Base-by-base conservation (phyloP, 1,140 invertebrate species). In the Scaptomyza graminum region DNA sequence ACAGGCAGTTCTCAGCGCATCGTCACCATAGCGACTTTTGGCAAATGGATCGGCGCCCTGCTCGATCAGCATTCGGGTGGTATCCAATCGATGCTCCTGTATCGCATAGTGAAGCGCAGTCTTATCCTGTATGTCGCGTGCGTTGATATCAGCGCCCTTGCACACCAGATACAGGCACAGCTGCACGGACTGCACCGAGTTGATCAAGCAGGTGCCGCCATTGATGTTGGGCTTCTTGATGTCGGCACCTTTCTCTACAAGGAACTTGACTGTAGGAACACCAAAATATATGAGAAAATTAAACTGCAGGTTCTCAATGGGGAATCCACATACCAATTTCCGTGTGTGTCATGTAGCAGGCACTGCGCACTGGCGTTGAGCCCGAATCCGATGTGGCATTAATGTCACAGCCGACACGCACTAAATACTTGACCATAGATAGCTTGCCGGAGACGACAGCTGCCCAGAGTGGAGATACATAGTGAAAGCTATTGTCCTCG, bases 71-170 rank as follows among this genome's bases (percentile, higher is more conserved):
- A 98, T 92, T 80, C 95, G 95, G 0, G 96, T 97, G 3, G 97
- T 97, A 91, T 97, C 96, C 83, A 97, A 93, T 69, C 96, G 94
- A 79, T 96, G 96, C 92, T 97, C 97, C 88, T 97, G 96, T 70
- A 98, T 97, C 0, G 97, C 97, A 93, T 99, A 98, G 93, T 99
- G 97, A 64, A 99, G 93, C 28, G 97, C 97, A 71, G 97, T 97
- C 92, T 98, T 98, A 77, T 95, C 95, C 91, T 98, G 97, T 77
- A 97, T 96, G 92, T 98, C 97, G 22, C 94, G 94, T 0, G 97
- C 96, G 93, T 98, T 97, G 3, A 97, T 96, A 76, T 95, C 93
- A 16, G 96, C 97, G 34, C 96, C 95, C 85, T 95, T 94, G 69
- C 94, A 91, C 18, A 98, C 93, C 41, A 99, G 93, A 92, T 95